Base-by-base conservation (phyloP, 2,888 invertebrate genomes). In the Diplolepis rosae region DNA sequence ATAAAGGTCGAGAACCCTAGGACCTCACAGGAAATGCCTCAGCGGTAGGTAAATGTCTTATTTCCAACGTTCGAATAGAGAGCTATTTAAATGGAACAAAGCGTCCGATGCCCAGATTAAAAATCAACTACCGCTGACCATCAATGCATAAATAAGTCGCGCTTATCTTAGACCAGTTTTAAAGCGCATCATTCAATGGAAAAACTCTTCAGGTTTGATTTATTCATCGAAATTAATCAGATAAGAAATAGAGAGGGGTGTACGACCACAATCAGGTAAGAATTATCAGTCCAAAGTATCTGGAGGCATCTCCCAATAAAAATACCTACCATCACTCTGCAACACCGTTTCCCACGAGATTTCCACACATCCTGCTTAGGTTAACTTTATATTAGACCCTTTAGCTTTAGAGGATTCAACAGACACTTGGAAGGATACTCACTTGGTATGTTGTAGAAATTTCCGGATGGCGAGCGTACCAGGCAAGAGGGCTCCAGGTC, bases 401-500 rank as follows among this genome's bases (percentile, higher is more conserved):
- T n/a, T n/a, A n/a, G n/a, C n/a, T 45, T 45, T 45, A 15, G 45
- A 45, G 18, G 45, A 45, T 9, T 4, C 45, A 6, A 7, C 18
- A 45, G 22, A 27, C 9, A 54, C 5, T 39, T 24, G 48, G 32
- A n/a, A 45, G 45, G 22, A 56, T 71, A 86, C 88, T 87, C 94
- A 91, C 95, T 94, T 89, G 96, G 96, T 92, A 96, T 96, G 83
- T 87, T 88, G 92, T 96, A 96, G 89, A 96, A 95, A 91, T 96
- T 96, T 89, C 96, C 96, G 82, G 96, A 96, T 82, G 96, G 95
- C 80, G 96, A 96, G 89, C 96, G 93, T 85, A 96, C 96, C 86
- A 96, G 93, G 89, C 96, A 96, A 88, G 96, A 95, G 82, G 96
- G 95, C 90, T 96, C 96, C 90, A 96, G 95, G 90, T 96, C 96